phyloP scores from a whole-genome alignment of 1,140 invertebrate genomes.

The Drosophila athabasca region DNA sequence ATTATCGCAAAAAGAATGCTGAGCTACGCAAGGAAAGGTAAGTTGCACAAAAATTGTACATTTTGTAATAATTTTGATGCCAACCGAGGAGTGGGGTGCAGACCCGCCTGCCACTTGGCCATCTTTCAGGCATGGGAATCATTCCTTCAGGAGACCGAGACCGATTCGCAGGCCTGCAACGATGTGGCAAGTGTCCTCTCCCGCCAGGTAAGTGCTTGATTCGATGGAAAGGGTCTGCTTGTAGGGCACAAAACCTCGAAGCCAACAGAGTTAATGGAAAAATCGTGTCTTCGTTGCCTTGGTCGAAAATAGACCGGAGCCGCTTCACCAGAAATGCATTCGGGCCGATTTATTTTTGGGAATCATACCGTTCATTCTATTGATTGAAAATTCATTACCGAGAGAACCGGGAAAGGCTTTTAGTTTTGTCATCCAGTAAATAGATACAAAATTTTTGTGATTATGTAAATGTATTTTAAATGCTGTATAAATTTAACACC shows the following conservation, averaged over 20 bases:
- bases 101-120: slow-evolving; percentile 90
- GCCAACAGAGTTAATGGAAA: slow-evolving; percentile 36
- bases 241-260: background rate
- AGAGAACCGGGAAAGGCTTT: background rate
- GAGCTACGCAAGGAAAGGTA: slow-evolving; percentile 95
- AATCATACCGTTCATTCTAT: no score
- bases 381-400: no score
- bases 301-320: slow-evolving; percentile 12
- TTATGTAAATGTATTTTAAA: no score
- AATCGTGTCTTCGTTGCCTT: slow-evolving; percentile 24
- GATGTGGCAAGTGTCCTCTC: slow-evolving; percentile 93
- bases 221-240: background rate
- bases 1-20: slow-evolving; percentile 93
- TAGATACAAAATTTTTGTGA: background rate
- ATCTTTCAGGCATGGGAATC: slow-evolving; percentile 96
- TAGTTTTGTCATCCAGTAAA: slow-evolving; percentile 13
- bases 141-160: slow-evolving; percentile 95
- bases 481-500: no score
- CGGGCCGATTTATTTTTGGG: no score
- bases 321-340: background rate
- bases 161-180: slow-evolving; percentile 94
- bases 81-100: slow-evolving; percentile 73
- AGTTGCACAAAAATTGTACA: slow-evolving; percentile 32
- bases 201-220: slow-evolving; percentile 85
- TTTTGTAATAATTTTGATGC: background rate